Conservation (phyloP, 2,797 vertebrate genomes). For the Lagocephalus sceleratus region DNA sequence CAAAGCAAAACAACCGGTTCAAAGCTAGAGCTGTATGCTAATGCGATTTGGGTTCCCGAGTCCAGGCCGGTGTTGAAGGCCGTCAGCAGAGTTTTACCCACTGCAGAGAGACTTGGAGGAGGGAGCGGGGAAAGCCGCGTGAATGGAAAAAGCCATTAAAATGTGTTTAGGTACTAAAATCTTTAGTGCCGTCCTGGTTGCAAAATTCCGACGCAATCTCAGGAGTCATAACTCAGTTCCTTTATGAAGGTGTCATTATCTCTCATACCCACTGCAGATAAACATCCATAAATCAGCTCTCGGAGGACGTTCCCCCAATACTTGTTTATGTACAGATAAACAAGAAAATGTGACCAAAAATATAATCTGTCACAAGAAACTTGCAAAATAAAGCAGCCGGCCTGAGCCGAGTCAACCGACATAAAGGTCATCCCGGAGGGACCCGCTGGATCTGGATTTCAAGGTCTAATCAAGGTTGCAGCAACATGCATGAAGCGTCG, state of each 20-base stretch:
- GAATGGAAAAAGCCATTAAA: not conserved
- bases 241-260: slow-evolving; percentile 2
- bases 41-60: not conserved
- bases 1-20: not conserved
- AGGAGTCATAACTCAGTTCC: not conserved
- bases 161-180: slow-evolving; percentile 1
- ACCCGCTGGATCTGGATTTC: too few species aligned
- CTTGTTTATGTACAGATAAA: too few species aligned
- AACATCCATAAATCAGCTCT: not conserved
- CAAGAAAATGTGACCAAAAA: too few species aligned
- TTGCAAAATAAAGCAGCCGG: too few species aligned
- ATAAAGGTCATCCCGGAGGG: too few species aligned
- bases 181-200: not conserved
- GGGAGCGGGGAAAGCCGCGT: not conserved
- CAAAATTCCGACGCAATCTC: not conserved
- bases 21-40: not conserved
- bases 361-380: not conserved
- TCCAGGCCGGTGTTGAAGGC: not conserved
- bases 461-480: too few species aligned
- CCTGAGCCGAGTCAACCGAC: too few species aligned
- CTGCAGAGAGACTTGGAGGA: not conserved
- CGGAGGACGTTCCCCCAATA: not conserved
- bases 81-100: not conserved
- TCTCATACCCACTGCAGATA: not conserved
- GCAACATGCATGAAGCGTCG: too few species aligned